phyloP scores from a whole-genome alignment of 2,797 vertebrate species.

The Gymnoscopelus braueri region DNA sequence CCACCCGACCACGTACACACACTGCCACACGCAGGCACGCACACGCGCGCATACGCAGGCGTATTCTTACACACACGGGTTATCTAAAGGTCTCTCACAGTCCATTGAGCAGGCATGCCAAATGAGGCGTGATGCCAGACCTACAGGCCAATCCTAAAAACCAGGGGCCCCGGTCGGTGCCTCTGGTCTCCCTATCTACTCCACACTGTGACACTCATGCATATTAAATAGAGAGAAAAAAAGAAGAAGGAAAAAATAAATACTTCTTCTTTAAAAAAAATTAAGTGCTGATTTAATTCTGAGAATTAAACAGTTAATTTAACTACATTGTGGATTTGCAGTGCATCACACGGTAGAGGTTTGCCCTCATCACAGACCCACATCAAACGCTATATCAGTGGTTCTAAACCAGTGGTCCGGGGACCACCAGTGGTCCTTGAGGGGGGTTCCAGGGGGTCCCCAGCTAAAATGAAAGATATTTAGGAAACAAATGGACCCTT shows the following conservation, averaged over 20 bases:
- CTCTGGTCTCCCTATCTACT: slow-evolving; percentile 38
- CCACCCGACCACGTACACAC: slow-evolving; percentile 10
- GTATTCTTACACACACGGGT: slow-evolving; percentile 57
- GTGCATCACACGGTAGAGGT: slow-evolving; percentile 53
- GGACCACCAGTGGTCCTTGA: too few species aligned
- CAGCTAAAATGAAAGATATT: too few species aligned
- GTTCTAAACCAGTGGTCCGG: too few species aligned
- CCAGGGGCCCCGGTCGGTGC: slow-evolving; percentile 32
- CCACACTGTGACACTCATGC: slow-evolving; percentile 59
- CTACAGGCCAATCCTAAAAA: slow-evolving; percentile 43
- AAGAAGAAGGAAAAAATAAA: too few species aligned
- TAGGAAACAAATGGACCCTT: too few species aligned
- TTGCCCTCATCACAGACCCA: slow-evolving; percentile 68
- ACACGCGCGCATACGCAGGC: slow-evolving; percentile 26
- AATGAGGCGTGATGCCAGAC: slow-evolving; percentile 68
- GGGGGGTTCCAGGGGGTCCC: too few species aligned
- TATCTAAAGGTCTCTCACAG: slow-evolving; percentile 80
- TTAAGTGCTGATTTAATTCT: too few species aligned
- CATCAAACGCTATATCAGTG: not conserved
- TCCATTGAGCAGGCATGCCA: slow-evolving; percentile 71
- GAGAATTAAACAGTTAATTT: too few species aligned
- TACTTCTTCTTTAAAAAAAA: too few species aligned
- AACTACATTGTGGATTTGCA: too few species aligned
- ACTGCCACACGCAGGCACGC: slow-evolving; percentile 29
- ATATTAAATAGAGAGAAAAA: slow-evolving; percentile 52